phyloP scores from a whole-genome alignment of 1,140 invertebrate species.

The Brachionus plicatilis region DNA sequence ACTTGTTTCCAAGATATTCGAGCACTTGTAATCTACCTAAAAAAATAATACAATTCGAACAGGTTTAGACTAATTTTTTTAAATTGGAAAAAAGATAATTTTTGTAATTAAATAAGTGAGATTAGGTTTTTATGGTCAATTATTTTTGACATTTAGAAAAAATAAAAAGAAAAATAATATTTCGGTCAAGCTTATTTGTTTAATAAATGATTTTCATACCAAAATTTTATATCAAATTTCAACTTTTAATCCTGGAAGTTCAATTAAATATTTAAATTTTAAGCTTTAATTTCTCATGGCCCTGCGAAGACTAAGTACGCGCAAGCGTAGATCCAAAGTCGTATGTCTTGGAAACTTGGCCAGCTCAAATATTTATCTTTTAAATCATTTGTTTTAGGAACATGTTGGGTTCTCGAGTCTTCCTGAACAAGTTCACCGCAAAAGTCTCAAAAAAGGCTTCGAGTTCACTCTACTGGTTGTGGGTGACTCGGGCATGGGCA shows the following conservation, averaged over 20 bases:
- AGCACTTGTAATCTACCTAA: not conserved
- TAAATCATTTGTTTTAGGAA: not conserved
- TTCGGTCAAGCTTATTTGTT: slow-evolving; percentile 36
- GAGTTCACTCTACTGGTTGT: slow-evolving; percentile 99
- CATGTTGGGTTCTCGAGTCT: slow-evolving; percentile 82
- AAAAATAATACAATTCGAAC: not conserved
- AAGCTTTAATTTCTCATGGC: not conserved
- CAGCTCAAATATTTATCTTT: not conserved
- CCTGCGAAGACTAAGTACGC: slow-evolving; percentile 25
- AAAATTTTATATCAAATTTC: slow-evolving; percentile 4
- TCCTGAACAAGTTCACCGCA: slow-evolving; percentile 95
- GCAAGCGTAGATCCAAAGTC: slow-evolving; percentile 32
- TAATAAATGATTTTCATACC: not conserved
- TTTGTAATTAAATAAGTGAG: not conserved
- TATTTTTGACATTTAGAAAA: slow-evolving; percentile 16
- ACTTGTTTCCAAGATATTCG: slow-evolving; percentile 25
- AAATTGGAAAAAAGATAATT: slow-evolving; percentile 1
- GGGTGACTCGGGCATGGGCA: slow-evolving; percentile 91
- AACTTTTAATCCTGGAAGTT: not conserved
- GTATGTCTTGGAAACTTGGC: slow-evolving; percentile 34
- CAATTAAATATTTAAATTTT: not conserved
- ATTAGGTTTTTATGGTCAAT: slow-evolving; percentile 19
- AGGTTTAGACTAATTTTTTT: not conserved
- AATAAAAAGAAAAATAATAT: not conserved
- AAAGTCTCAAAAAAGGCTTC: slow-evolving; percentile 96